Percentiles rank a stretch among this genome's conserved stretches.
These are phyloP conservation scores for Therioaphis trifolii DNA, from an alignment of 2,888 invertebrate species.

Conservation along the genomic window DNA sequence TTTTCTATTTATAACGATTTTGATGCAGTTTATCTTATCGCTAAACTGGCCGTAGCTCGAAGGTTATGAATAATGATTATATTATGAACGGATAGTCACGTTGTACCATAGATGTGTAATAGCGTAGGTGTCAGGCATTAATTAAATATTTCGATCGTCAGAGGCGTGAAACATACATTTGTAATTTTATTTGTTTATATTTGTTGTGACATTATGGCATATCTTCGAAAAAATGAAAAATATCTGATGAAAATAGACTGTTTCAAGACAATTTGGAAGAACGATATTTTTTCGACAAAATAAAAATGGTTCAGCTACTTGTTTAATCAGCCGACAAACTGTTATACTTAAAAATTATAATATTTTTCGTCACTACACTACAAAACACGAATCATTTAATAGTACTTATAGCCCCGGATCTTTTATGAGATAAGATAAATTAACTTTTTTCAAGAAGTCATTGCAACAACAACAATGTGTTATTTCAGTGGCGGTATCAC, in stretches of 20 bases:
- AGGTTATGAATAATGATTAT: no score
- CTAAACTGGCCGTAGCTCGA: no score
- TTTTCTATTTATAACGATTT: no score
- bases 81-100: background rate
- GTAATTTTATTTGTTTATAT: conserved; percentile 4
- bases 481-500: conserved; percentile 49
- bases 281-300: conserved; percentile 51
- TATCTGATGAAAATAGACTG: no score
- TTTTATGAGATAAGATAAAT: conserved; percentile 42
- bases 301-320: conserved; percentile 49
- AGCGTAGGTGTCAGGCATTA: background rate
- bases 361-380: conserved; percentile 21
- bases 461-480: conserved; percentile 52
- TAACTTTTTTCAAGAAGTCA: conserved; percentile 47
- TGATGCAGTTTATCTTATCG: no score
- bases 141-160: conserved; percentile 5
- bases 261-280: conserved; percentile 38
- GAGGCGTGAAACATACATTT: no score
- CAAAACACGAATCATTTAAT: conserved; percentile 35
- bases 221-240: conserved; percentile 38
- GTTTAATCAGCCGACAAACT: conserved; percentile 25
- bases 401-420: conserved; percentile 19
- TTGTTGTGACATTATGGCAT: conserved; percentile 46
- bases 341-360: conserved; percentile 23
- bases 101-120: conserved; percentile 2